A percentile compares a stretch with the other conserved stretches of the same genome.
Conservation (phyloP, 2,113 vertebrate species). For the Elachura formosa region DNA sequence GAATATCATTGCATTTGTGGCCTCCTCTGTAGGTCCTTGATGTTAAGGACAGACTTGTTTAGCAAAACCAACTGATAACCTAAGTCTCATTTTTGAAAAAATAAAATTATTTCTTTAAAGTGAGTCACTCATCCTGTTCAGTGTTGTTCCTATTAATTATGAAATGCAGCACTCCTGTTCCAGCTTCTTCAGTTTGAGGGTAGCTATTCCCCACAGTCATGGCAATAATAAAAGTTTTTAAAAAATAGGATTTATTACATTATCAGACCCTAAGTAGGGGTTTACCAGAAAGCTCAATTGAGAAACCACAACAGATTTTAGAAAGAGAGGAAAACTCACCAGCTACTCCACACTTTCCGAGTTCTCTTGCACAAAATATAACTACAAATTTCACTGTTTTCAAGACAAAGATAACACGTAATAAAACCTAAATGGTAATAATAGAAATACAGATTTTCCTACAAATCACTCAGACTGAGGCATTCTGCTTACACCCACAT, state of each 20-base stretch:
- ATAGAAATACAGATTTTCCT: background rate
- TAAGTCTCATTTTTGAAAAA: background rate
- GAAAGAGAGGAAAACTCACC: background rate
- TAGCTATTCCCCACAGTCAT: background rate
- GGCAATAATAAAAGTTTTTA: background rate
- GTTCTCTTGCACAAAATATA: background rate
- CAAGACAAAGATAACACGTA: background rate
- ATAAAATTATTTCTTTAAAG: background rate
- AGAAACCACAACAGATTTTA: background rate
- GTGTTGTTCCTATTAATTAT: background rate
- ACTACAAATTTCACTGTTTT: background rate
- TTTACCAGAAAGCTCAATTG: background rate
- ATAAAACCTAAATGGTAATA: background rate
- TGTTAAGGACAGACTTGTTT: background rate
- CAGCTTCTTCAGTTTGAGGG: background rate
- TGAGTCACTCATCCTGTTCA: background rate
- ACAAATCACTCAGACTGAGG: background rate
- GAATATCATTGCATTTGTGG: accelerated
- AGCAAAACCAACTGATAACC: background rate
- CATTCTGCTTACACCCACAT: background rate
- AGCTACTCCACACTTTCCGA: background rate
- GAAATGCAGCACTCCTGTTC: background rate
- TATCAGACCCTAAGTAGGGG: background rate
- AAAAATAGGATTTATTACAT: background rate
- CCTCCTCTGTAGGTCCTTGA: background rate